phyloP scores from a whole-genome alignment of 2,888 invertebrate genomes.

The Nasonovia ribisnigri region DNA sequence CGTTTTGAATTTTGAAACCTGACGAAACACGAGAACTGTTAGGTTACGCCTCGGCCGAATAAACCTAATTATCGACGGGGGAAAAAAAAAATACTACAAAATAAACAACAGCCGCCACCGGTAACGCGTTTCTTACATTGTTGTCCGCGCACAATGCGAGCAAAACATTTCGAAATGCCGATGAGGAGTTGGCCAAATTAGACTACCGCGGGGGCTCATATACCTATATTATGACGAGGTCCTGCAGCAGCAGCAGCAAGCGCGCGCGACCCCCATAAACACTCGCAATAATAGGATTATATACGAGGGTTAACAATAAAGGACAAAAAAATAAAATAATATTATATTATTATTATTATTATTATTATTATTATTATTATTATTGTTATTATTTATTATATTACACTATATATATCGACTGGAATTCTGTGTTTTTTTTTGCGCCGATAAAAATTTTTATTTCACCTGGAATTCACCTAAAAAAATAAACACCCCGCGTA shows the following conservation, averaged over 20 bases:
- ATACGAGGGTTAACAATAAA: not conserved
- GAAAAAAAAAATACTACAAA: not conserved
- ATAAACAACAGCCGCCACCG: not conserved
- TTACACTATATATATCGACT: constrained; percentile 22
- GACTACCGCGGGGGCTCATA: constrained; percentile 35
- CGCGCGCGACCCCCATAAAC: not conserved
- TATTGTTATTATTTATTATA: not conserved
- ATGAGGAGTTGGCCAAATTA: constrained; percentile 36
- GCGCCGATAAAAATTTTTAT: constrained; percentile 29
- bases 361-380: constrained; percentile 22
- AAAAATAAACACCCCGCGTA: constrained; percentile 43
- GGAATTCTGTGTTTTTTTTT: constrained; percentile 47
- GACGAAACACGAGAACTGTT: constrained; percentile 55
- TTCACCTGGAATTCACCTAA: constrained; percentile 54
- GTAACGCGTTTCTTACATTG: constrained; percentile 2
- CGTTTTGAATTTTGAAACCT: constrained; percentile 58
- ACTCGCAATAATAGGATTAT: constrained; percentile 45
- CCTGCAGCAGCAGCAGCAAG: too few species aligned
- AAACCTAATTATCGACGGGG: constrained; percentile 41
- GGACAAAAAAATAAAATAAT: constrained; percentile 26
- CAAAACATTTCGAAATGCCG: constrained; percentile 40
- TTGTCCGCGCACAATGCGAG: not conserved
- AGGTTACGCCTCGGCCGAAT: not conserved
- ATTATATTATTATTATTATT: constrained; percentile 20
- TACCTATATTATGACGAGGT: not conserved